These are phyloP conservation scores for Spea bombifrons DNA, from an alignment of 2,113 vertebrate genomes.

Conservation along the genomic window DNA sequence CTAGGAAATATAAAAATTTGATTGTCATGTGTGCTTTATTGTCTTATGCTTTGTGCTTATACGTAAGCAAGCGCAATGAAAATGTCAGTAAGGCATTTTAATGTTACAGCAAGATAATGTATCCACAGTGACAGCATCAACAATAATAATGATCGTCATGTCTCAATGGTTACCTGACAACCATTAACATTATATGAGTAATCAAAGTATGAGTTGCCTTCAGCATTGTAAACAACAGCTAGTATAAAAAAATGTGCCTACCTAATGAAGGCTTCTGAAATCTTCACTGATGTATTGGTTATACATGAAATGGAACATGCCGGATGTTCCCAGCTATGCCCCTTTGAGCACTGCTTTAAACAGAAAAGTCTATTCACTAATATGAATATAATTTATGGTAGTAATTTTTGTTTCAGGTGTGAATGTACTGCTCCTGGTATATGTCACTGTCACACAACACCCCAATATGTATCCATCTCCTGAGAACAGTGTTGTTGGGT, in stretches of 20 bases:
- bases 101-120: constrained; percentile 14
- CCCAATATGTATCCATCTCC: too few relatives aligned
- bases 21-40: constrained; percentile 16
- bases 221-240: background rate
- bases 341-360: too few relatives aligned
- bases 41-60: constrained; percentile 9
- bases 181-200: background rate
- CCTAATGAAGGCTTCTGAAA: background rate
- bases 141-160: constrained; percentile 6
- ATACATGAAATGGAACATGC: background rate
- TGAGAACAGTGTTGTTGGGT: too few relatives aligned
- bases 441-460: too few relatives aligned
- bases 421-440: too few relatives aligned
- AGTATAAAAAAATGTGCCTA: background rate
- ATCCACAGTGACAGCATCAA: constrained; percentile 2
- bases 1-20: background rate
- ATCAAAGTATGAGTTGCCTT: background rate
- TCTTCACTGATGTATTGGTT: background rate
- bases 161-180: background rate
- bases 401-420: too few relatives aligned
- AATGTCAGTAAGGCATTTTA: constrained; percentile 13
- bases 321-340: too few relatives aligned
- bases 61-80: background rate
- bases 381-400: too few relatives aligned
- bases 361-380: too few relatives aligned